These are phyloP conservation scores for Empidonax traillii DNA, from an alignment of 2,113 vertebrate genomes.

Conservation along the genomic window DNA sequence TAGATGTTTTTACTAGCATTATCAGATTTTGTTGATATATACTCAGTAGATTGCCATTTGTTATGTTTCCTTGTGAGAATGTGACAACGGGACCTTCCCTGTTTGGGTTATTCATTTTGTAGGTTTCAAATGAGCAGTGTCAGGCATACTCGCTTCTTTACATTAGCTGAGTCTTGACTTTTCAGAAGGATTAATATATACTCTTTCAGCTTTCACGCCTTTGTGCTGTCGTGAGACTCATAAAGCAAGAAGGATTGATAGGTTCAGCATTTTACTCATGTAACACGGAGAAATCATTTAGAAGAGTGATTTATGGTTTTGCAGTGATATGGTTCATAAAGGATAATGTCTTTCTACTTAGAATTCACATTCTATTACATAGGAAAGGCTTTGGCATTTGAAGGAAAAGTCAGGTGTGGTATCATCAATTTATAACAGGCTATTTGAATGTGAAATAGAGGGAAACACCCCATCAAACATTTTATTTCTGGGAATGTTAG, in stretches of 20 bases:
- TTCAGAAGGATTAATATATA: constrained; percentile 1
- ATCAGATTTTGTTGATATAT: not conserved
- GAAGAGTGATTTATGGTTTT: not conserved
- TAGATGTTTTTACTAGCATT: not conserved
- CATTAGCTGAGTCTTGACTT: not conserved
- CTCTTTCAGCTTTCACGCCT: not conserved
- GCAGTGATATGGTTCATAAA: constrained; percentile 18
- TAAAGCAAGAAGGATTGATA: constrained; percentile 31
- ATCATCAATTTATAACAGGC: constrained; percentile 17
- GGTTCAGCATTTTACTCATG: constrained; percentile 23
- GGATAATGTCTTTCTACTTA: constrained; percentile 16
- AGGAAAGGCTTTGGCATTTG: constrained; percentile 50
- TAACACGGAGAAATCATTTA: constrained; percentile 11
- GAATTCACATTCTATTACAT: constrained; percentile 14
- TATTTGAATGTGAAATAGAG: not conserved
- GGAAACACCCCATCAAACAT: not conserved
- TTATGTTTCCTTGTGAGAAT: not conserved
- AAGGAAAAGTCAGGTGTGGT: constrained; percentile 42
- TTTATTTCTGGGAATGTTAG: constrained; percentile 8
- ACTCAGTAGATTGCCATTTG: not conserved
- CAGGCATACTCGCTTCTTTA: not conserved
- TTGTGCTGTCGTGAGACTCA: not conserved
- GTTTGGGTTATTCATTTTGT: not conserved
- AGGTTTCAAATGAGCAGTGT: not conserved
- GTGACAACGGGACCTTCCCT: not conserved